phyloP scores from a whole-genome alignment of 1,140 invertebrate genomes.

The Aphis craccivora region DNA sequence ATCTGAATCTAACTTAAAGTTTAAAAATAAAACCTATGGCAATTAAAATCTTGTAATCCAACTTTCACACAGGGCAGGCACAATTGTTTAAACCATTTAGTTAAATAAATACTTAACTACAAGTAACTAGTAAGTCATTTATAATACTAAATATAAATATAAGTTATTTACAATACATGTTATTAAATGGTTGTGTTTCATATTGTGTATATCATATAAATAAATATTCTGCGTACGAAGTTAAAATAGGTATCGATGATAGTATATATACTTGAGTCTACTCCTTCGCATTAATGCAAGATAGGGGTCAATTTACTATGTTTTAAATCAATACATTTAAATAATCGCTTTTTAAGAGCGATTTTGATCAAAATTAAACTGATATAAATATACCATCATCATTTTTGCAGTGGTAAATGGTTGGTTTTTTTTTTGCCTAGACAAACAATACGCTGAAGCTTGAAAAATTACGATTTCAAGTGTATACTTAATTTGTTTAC shows the following conservation, averaged over 20 bases:
- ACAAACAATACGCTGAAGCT: too few relatives aligned
- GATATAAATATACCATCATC: too few relatives aligned
- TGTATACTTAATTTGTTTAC: too few relatives aligned
- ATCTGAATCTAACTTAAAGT: background rate
- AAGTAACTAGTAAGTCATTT: background rate
- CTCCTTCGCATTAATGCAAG: background rate
- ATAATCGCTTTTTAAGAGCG: too few relatives aligned
- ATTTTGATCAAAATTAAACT: too few relatives aligned
- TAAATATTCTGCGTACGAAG: background rate
- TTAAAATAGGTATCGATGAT: background rate
- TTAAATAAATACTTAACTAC: background rate
- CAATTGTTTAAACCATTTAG: background rate
- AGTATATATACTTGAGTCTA: background rate
- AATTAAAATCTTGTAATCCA: background rate
- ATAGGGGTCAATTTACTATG: too few relatives aligned
- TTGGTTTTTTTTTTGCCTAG: too few relatives aligned
- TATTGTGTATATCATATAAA: background rate
- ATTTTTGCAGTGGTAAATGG: too few relatives aligned
- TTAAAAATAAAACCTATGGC: background rate
- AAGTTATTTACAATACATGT: background rate
- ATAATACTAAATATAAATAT: background rate
- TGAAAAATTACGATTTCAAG: too few relatives aligned
- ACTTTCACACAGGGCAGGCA: background rate
- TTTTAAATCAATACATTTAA: too few relatives aligned
- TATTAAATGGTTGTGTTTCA: background rate